phyloP scores from a whole-genome alignment of 2,113 vertebrate species.

The Rana temporaria region DNA sequence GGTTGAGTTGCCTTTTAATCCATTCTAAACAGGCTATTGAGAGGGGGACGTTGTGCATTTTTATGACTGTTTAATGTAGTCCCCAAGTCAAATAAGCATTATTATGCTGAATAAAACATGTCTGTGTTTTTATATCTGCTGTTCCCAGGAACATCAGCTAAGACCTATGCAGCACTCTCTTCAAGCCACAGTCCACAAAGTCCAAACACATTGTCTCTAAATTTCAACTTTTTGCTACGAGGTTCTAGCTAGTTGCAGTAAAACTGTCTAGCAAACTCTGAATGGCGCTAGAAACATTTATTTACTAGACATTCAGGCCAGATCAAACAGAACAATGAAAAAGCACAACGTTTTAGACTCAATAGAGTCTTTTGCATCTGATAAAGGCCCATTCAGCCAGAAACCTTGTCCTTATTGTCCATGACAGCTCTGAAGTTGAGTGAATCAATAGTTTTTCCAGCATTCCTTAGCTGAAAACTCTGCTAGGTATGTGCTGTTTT shows the following conservation, averaged over 20 bases:
- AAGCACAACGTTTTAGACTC: slow-evolving; percentile 46
- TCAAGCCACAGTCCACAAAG: slow-evolving; percentile 5
- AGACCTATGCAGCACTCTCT: slow-evolving; percentile 11
- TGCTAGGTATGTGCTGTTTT: not conserved
- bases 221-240: slow-evolving; percentile 13
- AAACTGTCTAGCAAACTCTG: slow-evolving; percentile 37
- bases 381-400: slow-evolving; percentile 54
- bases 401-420: slow-evolving; percentile 53
- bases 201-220: not conserved
- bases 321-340: slow-evolving; percentile 55
- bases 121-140: slow-evolving; percentile 52
- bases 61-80: slow-evolving; percentile 58
- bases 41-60: slow-evolving; percentile 41
- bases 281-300: slow-evolving; percentile 54
- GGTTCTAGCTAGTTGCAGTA: slow-evolving; percentile 20
- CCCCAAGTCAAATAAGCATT: slow-evolving; percentile 56
- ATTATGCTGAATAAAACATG: slow-evolving; percentile 52
- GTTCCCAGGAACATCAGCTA: slow-evolving; percentile 21
- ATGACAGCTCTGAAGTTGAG: slow-evolving; percentile 27
- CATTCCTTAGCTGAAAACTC: slow-evolving; percentile 34
- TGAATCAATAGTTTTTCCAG: slow-evolving; percentile 31
- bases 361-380: slow-evolving; percentile 56
- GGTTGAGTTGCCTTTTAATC: slow-evolving; percentile 30
- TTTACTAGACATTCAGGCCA: slow-evolving; percentile 49
- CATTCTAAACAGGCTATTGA: slow-evolving; percentile 44